phyloP scores from a whole-genome alignment of 2,113 vertebrate species.

The Ophiodon elongatus region DNA sequence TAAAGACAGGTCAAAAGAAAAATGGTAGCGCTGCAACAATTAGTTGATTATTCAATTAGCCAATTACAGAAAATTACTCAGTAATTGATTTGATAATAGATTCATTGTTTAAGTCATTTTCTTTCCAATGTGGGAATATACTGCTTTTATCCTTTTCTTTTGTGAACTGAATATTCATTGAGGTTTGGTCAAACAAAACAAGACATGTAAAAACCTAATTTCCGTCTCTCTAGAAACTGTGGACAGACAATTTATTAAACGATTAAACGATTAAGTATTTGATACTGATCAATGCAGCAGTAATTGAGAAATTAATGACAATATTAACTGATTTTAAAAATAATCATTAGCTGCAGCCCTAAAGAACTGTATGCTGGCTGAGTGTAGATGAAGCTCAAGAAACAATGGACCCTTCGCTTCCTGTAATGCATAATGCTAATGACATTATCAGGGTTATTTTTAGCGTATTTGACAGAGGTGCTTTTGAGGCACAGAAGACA shows the following conservation, averaged over 20 bases:
- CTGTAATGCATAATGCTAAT: neutral
- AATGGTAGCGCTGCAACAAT: neutral
- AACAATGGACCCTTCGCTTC: neutral
- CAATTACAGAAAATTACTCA: neutral
- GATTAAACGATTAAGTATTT: neutral
- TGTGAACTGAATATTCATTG: neutral
- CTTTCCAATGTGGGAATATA: neutral
- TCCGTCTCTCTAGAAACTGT: no score
- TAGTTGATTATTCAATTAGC: neutral
- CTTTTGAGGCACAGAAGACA: neutral
- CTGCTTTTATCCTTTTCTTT: neutral
- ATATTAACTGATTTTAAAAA: neutral
- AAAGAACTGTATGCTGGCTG: neutral
- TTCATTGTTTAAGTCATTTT: neutral
- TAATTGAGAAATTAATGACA: neutral
- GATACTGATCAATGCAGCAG: no score
- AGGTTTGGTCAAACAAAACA: neutral
- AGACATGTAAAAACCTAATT: neutral
- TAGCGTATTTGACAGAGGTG: neutral
- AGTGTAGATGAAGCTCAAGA: neutral
- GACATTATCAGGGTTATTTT: neutral
- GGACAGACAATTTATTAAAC: neutral
- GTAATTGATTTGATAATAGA: neutral
- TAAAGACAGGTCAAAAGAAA: neutral
- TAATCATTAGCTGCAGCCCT: neutral